A percentile compares a stretch with the other conserved stretches of the same genome.
These are phyloP conservation scores for Napeogenes sylphis DNA, from an alignment of 2,888 invertebrate genomes.

Conservation along the genomic window DNA sequence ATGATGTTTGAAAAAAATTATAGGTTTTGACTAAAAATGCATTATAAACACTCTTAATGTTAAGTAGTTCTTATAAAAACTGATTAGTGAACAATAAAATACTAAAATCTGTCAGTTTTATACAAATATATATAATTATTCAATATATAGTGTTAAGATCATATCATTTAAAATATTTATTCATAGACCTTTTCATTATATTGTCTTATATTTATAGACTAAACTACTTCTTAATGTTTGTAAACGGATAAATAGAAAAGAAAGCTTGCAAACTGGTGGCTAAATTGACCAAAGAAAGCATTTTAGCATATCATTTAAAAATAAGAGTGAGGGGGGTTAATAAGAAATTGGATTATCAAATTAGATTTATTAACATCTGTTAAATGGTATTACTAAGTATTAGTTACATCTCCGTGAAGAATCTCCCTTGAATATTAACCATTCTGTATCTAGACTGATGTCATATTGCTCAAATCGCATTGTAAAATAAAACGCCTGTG, in stretches of 20 bases:
- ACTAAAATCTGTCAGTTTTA: no score
- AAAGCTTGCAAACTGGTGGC: no score
- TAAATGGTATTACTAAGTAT: no score
- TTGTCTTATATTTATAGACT: neutral
- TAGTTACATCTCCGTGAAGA: no score
- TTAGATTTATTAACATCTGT: no score
- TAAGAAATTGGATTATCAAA: neutral
- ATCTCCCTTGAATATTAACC: slow-evolving; percentile 4
- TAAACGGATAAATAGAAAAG: neutral
- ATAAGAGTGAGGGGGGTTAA: neutral
- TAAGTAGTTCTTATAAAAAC: no score
- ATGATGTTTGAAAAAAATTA: no score
- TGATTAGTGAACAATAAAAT: no score
- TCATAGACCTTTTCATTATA: slow-evolving; percentile 6
- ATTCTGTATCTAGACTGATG: slow-evolving; percentile 29
- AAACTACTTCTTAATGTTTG: slow-evolving; percentile 4
- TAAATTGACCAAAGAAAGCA: slow-evolving; percentile 60
- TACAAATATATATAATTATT: no score
- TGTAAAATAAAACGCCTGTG: slow-evolving; percentile 69
- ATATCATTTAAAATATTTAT: slow-evolving; percentile 45
- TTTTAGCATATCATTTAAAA: slow-evolving; percentile 49
- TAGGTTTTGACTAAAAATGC: no score
- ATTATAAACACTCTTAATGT: no score
- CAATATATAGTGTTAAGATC: slow-evolving; percentile 16
- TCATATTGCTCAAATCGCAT: slow-evolving; percentile 50